Base-by-base conservation (phyloP, 2,888 invertebrate species). In the Coronaproctus castanopsis region DNA sequence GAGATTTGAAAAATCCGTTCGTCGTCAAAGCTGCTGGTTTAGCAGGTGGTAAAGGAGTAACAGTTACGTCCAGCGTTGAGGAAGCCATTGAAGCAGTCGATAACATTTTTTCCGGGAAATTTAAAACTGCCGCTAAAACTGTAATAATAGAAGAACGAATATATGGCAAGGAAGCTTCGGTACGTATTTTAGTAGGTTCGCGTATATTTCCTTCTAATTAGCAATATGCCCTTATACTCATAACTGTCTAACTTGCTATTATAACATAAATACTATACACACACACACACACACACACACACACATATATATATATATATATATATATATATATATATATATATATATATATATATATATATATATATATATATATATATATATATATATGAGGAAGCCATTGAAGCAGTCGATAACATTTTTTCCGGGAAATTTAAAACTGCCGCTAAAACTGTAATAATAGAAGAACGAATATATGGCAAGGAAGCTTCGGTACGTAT, bases 21-120 rank as follows among this genome's bases (percentile, higher is more conserved):
- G 54, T 97, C 1, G 85, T 98, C 0, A 98, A 98, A 74, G 96
- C 96, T 0, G 85, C 88, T 65, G 97, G 98, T 0, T 75, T 98
- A 58, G 96, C 97, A 0, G 95, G 92, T 1, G 98, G 98, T 24
- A 98, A 98, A 71, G 98, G 97, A 0, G 97, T 97, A 1, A 81
- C 95, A 2, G 91, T 97, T 1, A 88, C 91, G 0, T 70, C 78
- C 1, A 77, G 77, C 66, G 78, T 76, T 64, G 76, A 80, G n/a
- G 89, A 92, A 70, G 95, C 95, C 0, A 86, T 85, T 65, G 70
- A 74, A 50, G 91, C 92, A 0, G 87, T 91, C 0, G 87, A 86
- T 67, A 81, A 83, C 59, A 90, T 95, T 67, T 74, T 93, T 0
- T 78, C 83, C 2, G 80, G 81, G 63, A 84, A 82, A 67, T 92